These are phyloP conservation scores for Polypterus bichir DNA, from an alignment of 2,113 vertebrate genomes.

Conservation along the genomic window DNA sequence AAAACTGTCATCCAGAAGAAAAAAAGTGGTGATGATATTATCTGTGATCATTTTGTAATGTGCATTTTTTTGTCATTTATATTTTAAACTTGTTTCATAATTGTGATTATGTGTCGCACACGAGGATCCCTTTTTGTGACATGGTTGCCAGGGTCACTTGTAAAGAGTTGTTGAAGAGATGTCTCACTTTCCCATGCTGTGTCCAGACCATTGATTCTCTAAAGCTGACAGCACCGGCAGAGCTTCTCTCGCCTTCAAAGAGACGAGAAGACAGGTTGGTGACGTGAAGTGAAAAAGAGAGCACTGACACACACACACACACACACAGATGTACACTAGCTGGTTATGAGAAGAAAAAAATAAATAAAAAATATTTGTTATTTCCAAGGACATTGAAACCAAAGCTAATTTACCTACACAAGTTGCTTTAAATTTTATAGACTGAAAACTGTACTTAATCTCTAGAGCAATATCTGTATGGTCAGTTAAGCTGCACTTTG, in stretches of 20 bases:
- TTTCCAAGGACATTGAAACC: constrained; percentile 85
- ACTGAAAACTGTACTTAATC: constrained; percentile 84
- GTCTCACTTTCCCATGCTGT: constrained; percentile 28
- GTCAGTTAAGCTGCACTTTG: constrained; percentile 97
- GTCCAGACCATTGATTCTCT: constrained; percentile 24
- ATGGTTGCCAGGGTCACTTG: constrained; percentile 68
- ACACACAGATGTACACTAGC: constrained; percentile 11
- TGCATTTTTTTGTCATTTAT: constrained; percentile 52
- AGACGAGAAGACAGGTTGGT: constrained; percentile 26
- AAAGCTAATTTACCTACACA: constrained; percentile 94
- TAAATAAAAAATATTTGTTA: constrained; percentile 61
- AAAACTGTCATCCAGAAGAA: constrained; percentile 44
- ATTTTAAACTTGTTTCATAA: constrained; percentile 56
- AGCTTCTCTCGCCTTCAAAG: constrained; percentile 16
- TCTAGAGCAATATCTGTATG: constrained; percentile 99
- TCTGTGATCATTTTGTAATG: constrained; percentile 65
- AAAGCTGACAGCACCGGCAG: not conserved
- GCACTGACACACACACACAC: constrained; percentile 20
- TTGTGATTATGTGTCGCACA: constrained; percentile 54
- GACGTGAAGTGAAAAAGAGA: constrained; percentile 31
- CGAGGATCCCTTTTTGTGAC: constrained; percentile 56
- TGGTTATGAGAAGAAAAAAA: constrained; percentile 46
- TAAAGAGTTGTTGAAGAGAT: constrained; percentile 39
- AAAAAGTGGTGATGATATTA: constrained; percentile 44
- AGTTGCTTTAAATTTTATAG: constrained; percentile 76